A percentile compares a stretch with the other conserved stretches of the same genome.
phyloP scores from a whole-genome alignment of 1,140 invertebrate genomes.

The Cyrtorhinus lividipennis region DNA sequence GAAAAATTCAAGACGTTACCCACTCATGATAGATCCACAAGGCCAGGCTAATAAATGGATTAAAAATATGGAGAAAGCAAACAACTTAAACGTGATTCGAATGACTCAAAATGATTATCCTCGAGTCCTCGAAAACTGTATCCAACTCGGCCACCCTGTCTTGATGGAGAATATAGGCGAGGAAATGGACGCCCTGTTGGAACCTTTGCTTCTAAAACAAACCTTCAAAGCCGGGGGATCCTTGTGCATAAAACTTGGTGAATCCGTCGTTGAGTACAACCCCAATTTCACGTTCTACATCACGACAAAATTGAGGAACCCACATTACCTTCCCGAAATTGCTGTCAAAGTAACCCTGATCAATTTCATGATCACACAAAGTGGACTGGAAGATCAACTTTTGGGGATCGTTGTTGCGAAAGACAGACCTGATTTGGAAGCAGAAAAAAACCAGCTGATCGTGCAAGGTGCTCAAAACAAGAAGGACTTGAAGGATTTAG shows the following conservation, averaged over 20 bases:
- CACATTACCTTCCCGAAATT: slow-evolving; percentile 83
- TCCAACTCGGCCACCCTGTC: slow-evolving; percentile 80
- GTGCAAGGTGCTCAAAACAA: slow-evolving; percentile 83
- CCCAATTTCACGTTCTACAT: slow-evolving; percentile 80
- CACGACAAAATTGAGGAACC: slow-evolving; percentile 86
- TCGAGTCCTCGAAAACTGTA: slow-evolving; percentile 73
- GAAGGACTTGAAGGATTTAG: slow-evolving; percentile 76
- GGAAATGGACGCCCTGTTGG: slow-evolving; percentile 78
- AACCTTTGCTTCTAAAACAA: slow-evolving; percentile 74
- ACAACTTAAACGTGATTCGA: slow-evolving; percentile 68
- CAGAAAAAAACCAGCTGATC: slow-evolving; percentile 79
- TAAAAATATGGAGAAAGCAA: slow-evolving; percentile 81
- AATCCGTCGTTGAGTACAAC: slow-evolving; percentile 69
- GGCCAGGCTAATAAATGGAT: slow-evolving; percentile 89
- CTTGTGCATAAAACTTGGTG: slow-evolving; percentile 68
- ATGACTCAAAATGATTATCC: slow-evolving; percentile 70
- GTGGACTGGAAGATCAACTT: slow-evolving; percentile 82
- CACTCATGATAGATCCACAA: slow-evolving; percentile 90
- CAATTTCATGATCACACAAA: slow-evolving; percentile 83
- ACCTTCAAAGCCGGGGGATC: slow-evolving; percentile 76
- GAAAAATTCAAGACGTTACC: slow-evolving; percentile 66
- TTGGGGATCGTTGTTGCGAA: slow-evolving; percentile 79
- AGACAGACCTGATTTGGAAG: slow-evolving; percentile 81
- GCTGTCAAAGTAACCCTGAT: slow-evolving; percentile 84
- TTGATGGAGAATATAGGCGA: slow-evolving; percentile 76